Percentiles rank a stretch among this genome's conserved stretches.
These are phyloP conservation scores for Anisognathus igniventris DNA, from an alignment of 2,797 vertebrate species.

Conservation along the genomic window DNA sequence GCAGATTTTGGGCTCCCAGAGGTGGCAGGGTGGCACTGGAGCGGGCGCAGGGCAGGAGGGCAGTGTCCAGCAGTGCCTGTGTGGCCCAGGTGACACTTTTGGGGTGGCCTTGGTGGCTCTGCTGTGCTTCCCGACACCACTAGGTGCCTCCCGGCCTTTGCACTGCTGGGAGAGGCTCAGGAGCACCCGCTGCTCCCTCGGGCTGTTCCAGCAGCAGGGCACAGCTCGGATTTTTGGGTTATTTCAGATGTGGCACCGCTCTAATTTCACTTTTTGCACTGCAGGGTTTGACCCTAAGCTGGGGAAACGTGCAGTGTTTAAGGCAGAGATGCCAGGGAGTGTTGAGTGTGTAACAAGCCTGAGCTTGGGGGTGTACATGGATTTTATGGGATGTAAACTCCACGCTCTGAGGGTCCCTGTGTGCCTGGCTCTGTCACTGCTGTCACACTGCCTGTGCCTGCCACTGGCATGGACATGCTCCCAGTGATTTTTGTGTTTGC, in stretches of 20 bases:
- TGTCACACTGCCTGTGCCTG: neutral
- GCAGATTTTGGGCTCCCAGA: accelerated
- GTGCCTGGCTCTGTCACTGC: neutral
- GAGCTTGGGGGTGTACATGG: neutral
- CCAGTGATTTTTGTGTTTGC: neutral
- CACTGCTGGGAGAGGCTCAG: neutral
- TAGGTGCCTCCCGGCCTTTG: conserved; percentile 54
- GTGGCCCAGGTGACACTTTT: neutral
- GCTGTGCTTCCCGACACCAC: conserved; percentile 32
- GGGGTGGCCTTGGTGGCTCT: conserved; percentile 59
- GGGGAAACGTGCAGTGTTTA: neutral
- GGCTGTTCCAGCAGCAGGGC: neutral
- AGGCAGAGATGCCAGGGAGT: neutral
- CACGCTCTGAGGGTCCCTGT: neutral
- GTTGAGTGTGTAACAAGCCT: neutral
- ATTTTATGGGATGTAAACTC: neutral
- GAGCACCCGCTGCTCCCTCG: neutral
- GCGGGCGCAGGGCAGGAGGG: neutral
- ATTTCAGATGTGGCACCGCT: accelerated
- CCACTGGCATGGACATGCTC: neutral
- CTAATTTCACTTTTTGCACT: neutral
- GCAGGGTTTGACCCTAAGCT: neutral
- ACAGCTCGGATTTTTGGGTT: accelerated
- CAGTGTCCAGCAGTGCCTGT: neutral
- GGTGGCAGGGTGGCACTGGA: accelerated